A percentile compares a stretch with the other conserved stretches of the same genome.
phyloP scores from a whole-genome alignment of 1,140 invertebrate species.

The Papilio xuthus region DNA sequence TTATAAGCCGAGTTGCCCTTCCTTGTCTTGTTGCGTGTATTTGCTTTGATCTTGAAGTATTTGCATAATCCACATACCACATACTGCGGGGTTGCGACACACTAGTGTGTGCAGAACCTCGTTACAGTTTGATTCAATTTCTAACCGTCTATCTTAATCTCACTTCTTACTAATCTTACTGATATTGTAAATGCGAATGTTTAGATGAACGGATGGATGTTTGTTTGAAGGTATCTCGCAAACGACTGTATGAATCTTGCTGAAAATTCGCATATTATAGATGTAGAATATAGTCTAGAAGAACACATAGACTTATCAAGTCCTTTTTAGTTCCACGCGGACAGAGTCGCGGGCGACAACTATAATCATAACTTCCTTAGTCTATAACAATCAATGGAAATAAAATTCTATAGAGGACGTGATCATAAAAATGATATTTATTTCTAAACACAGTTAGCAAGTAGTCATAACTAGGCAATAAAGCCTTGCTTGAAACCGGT shows the following conservation, averaged over 20 bases:
- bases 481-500: neutral
- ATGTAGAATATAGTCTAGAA: no score
- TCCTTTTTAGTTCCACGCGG: no score
- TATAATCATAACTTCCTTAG: neutral
- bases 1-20: constrained; percentile 27
- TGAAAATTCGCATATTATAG: no score
- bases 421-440: no score
- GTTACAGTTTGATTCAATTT: constrained; percentile 11
- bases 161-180: no score
- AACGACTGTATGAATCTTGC: no score
- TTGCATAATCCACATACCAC: constrained; percentile 51
- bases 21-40: constrained; percentile 44
- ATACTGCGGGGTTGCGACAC: constrained; percentile 45
- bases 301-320: no score
- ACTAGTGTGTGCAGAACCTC: constrained; percentile 37
- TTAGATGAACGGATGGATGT: no score
- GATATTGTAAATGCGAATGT: no score
- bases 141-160: constrained; percentile 14
- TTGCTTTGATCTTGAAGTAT: constrained; percentile 56
- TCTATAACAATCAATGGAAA: neutral
- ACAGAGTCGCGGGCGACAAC: no score
- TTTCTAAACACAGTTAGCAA: neutral
- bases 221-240: no score
- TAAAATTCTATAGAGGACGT: no score
- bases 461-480: neutral